Evolutionary conservation across 2,113 vertebrate species (phyloP), one percentile per base, ranked within the genome.

Genomic region (Dicerorhinus sumatrensis): DNA sequence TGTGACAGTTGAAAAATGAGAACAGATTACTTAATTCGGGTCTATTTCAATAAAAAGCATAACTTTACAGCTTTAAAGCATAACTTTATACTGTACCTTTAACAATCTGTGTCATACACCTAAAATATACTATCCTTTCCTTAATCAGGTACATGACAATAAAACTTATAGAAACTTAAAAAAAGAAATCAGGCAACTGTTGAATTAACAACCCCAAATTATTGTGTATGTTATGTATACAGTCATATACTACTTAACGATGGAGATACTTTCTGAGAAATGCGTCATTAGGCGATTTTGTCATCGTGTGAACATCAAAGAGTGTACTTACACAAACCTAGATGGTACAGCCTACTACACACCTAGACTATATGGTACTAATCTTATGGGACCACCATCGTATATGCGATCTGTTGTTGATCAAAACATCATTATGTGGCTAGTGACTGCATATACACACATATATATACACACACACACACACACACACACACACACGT

Each of bases 11-110:
- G 14, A 42, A 58, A 48, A 63, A 5, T 70, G 25, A 88, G 29
- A 92, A 58, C 8, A 79, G 54, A 81, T 86, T 21, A 72, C 54
- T 91, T 72, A 96, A 80, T 51, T 84, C n/a, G 93, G 58, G 36
- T 21, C 23, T 51, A 88, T 65, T 86, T 29, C 54, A 33, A 54
- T 31, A 62, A 56, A 76, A 83, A 94, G 25, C 8, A 60, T 51
- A 91, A 82, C 14, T 13, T 82, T 86, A 20, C 1, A 89, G 25
- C 33, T 92, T 76, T 77, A 91, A 79, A 86, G 25, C 46, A 56
- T 8, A 81, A n/a, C 11, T 5, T 25, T 36, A 25, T 42, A 63
- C 33, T 23, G 20, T 42, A 63, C 33, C 29, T 73, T 81, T 73
- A 80, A 31, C 9, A n/a, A 93, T 72, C 33, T 86, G 46, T 46